These are phyloP conservation scores for Notoglanidium macrostoma DNA, from an alignment of 2,797 vertebrate genomes.

Conservation along the genomic window DNA sequence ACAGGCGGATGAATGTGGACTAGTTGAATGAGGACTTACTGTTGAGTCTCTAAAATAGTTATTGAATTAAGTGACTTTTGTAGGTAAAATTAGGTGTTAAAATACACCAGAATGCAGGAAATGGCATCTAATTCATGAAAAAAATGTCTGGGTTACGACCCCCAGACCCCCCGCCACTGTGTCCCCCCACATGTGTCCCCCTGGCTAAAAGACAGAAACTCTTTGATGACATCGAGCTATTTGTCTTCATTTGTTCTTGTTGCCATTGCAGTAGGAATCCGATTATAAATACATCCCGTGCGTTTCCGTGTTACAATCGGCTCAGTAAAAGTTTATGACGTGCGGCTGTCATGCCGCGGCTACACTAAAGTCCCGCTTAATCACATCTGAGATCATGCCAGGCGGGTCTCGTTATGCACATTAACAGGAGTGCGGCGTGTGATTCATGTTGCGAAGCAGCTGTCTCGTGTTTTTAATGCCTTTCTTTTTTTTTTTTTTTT, in stretches of 20 bases:
- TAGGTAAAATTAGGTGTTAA: no score
- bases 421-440: neutral
- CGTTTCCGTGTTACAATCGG: neutral
- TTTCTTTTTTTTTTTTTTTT: neutral
- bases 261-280: neutral
- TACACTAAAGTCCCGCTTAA: slow-evolving; percentile 13
- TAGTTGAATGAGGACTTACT: no score
- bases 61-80: no score
- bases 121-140: no score
- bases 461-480: neutral
- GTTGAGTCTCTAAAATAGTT: no score
- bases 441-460: slow-evolving; percentile 1
- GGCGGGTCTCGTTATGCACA: neutral
- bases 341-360: neutral
- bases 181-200: no score
- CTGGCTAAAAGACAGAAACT: neutral
- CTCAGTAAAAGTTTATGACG: slow-evolving; percentile 8
- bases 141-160: no score
- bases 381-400: neutral
- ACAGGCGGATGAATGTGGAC: no score
- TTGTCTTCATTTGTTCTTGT: neutral
- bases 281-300: neutral
- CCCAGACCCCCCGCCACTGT: no score
- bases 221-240: no score
- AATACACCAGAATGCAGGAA: no score